A percentile compares a stretch with the other conserved stretches of the same genome.
Conservation (phyloP, 2,888 invertebrate genomes). For the Cepaea hortensis region DNA sequence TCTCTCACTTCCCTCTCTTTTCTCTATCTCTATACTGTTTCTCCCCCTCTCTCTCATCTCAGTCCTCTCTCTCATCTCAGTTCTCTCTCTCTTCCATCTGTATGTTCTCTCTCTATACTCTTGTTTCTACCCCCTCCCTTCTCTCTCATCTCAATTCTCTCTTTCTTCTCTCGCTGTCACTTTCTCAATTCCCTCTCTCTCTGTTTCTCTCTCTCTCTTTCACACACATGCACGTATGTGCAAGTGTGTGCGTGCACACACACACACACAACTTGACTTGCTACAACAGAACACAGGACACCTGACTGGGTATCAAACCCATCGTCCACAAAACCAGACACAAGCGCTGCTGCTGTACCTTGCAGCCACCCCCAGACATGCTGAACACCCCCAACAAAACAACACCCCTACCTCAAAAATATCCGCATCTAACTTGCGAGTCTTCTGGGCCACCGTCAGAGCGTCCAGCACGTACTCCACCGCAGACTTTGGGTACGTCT, state of each 20-base stretch:
- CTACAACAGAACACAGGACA: too few species aligned
- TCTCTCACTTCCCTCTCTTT: neutral
- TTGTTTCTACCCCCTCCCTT: too few species aligned
- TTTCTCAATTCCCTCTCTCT: too few species aligned
- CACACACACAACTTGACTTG: too few species aligned
- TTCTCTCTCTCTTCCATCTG: neutral
- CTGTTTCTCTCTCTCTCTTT: too few species aligned
- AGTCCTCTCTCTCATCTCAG: neutral
- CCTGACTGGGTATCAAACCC: too few species aligned
- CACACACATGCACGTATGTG: conserved; percentile 55
- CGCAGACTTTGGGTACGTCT: conserved; percentile 98
- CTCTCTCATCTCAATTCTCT: too few species aligned
- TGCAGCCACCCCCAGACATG: too few species aligned
- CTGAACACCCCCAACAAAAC: neutral
- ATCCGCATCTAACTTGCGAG: conserved; percentile 85
- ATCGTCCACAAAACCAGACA: too few species aligned
- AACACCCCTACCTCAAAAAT: conserved; percentile 90
- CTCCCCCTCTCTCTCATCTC: neutral
- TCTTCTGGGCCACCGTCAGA: conserved; percentile 88
- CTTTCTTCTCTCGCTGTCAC: too few species aligned
- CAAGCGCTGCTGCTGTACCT: too few species aligned
- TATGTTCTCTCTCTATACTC: too few species aligned
- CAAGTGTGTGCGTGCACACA: neutral
- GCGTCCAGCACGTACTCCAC: conserved; percentile 98
- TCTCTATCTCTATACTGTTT: neutral